Conservation (phyloP, 1,140 invertebrate genomes). For the Dolichoris vasculosae region DNA sequence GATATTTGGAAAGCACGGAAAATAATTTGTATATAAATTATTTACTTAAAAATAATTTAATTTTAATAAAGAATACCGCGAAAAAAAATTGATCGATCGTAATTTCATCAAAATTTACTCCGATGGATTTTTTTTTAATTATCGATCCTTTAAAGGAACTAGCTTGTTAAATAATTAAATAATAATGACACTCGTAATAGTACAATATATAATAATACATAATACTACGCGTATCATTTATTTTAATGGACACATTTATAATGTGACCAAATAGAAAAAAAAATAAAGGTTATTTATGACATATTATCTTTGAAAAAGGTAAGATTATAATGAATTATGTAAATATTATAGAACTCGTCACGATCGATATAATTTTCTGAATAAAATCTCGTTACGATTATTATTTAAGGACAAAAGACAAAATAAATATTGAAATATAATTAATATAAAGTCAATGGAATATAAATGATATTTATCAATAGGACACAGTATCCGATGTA, state of each 20-base stretch:
- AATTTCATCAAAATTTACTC: not conserved
- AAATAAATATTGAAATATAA: not conserved
- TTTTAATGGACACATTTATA: too few relatives aligned
- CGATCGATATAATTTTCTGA: not conserved
- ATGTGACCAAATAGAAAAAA: too few relatives aligned
- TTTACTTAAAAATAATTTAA: not conserved
- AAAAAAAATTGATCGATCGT: not conserved
- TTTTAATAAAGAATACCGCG: not conserved
- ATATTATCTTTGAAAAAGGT: too few relatives aligned
- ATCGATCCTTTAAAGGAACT: too few relatives aligned
- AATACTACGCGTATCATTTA: too few relatives aligned
- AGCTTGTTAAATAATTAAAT: too few relatives aligned
- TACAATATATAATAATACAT: too few relatives aligned
- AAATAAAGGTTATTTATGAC: too few relatives aligned
- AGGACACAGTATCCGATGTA: not conserved
- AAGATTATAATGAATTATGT: too few relatives aligned
- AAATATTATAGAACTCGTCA: too few relatives aligned
- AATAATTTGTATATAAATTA: not conserved
- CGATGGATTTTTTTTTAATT: not conserved
- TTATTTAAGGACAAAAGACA: not conserved
- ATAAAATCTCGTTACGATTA: not conserved
- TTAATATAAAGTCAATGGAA: not conserved
- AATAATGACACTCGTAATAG: too few relatives aligned
- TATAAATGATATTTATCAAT: not conserved
- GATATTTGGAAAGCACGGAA: not conserved